phyloP scores from a whole-genome alignment of 2,888 invertebrate species.

The Latrodectus elegans region DNA sequence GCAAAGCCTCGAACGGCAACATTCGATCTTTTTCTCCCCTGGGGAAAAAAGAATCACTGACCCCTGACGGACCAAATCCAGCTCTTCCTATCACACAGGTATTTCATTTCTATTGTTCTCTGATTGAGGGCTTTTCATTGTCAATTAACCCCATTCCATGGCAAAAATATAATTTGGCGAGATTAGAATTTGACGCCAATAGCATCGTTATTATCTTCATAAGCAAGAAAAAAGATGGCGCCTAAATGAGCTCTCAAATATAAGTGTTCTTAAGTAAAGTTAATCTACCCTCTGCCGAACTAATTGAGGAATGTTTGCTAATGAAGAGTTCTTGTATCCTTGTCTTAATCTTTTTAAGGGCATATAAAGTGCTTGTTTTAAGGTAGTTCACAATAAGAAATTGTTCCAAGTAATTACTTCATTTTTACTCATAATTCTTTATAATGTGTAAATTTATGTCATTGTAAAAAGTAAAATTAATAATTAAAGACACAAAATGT shows the following conservation, averaged over 20 bases:
- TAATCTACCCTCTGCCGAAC: no score
- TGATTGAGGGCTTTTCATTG: background rate
- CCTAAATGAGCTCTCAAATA: background rate
- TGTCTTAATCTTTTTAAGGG: no score
- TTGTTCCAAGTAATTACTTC: no score
- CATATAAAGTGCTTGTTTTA: no score
- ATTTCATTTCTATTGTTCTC: constrained; percentile 47
- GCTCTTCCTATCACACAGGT: constrained; percentile 82
- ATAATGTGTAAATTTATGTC: no score
- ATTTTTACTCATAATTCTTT: no score
- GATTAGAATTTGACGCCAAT: background rate
- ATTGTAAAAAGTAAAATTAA: no score
- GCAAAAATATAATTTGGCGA: background rate
- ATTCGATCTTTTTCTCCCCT: constrained; percentile 42
- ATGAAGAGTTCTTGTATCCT: no score
- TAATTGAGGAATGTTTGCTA: no score
- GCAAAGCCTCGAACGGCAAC: constrained; percentile 49
- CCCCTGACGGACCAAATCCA: constrained; percentile 81
- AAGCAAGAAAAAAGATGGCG: background rate
- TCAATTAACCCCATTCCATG: constrained; percentile 1
- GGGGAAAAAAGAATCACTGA: constrained; percentile 76
- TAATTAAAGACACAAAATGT: no score
- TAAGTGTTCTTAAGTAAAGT: no score
- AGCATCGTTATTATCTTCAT: background rate
- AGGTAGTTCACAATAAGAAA: no score